phyloP scores from a whole-genome alignment of 2,888 invertebrate species.

The Reticulitermes lucifugus region DNA sequence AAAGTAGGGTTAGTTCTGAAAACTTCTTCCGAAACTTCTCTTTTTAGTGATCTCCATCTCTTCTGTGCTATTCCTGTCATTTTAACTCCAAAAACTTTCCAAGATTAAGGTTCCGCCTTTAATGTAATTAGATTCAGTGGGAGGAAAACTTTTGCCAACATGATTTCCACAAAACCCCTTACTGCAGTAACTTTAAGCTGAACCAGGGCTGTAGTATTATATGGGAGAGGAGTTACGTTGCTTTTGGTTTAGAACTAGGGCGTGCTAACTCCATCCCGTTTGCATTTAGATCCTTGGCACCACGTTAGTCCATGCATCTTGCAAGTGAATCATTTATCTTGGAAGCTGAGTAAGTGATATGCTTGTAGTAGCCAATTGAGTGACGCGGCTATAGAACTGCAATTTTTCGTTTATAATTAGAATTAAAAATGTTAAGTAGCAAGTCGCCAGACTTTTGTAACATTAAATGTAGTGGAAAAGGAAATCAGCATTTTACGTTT shows the following conservation, averaged over 20 bases:
- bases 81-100: constrained; percentile 26
- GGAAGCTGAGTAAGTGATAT: too few species aligned
- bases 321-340: too few species aligned
- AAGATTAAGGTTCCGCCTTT: constrained; percentile 34
- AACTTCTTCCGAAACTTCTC: not conserved
- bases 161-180: not conserved
- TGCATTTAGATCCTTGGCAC: too few species aligned
- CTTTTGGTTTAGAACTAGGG: not conserved
- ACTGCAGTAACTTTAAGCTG: constrained; percentile 17
- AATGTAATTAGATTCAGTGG: constrained; percentile 35
- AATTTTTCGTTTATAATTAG: too few species aligned
- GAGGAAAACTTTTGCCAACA: constrained; percentile 38
- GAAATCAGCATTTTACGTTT: too few species aligned
- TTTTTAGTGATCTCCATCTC: not conserved
- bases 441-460: too few species aligned
- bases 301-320: too few species aligned
- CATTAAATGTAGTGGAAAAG: too few species aligned
- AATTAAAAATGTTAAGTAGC: too few species aligned
- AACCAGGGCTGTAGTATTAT: not conserved
- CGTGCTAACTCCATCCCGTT: not conserved
- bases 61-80: constrained; percentile 10
- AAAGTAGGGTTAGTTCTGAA: not conserved
- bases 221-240: not conserved
- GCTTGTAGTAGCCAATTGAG: too few species aligned
- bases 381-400: too few species aligned